Conservation (phyloP, 2,113 vertebrate genomes). For the Pollachius pollachius region DNA sequence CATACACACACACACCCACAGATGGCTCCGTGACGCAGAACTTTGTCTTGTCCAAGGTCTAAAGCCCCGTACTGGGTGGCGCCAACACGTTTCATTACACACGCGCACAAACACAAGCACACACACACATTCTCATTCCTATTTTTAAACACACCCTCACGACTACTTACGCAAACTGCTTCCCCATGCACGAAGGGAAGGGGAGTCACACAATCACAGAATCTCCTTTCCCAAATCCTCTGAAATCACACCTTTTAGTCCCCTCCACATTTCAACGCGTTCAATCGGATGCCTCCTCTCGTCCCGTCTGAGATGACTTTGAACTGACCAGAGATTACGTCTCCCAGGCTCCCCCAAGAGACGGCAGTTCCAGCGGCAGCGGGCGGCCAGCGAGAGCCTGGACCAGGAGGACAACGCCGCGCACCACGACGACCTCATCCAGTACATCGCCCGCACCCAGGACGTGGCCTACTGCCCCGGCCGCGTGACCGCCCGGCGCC, state of each 20-base stretch:
- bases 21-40: constrained; percentile 70
- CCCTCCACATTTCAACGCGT: constrained; percentile 3
- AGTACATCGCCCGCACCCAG: constrained; percentile 87
- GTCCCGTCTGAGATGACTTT: constrained; percentile 24
- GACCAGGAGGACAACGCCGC: constrained; percentile 84
- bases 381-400: constrained; percentile 94
- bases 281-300: neutral
- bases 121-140: constrained; percentile 12
- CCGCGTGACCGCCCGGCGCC: constrained; percentile 64
- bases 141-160: too few species aligned
- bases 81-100: constrained; percentile 26
- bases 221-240: constrained; percentile 5
- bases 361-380: constrained; percentile 92
- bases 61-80: constrained; percentile 31
- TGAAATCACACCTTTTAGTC: neutral
- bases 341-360: constrained; percentile 87
- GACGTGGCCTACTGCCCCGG: constrained; percentile 72
- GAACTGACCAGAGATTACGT: constrained; percentile 2
- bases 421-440: constrained; percentile 86
- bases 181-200: constrained; percentile 2
- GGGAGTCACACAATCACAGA: constrained; percentile 21
- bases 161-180: neutral
- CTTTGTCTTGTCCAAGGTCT: constrained; percentile 53
- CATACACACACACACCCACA: constrained; percentile 33
- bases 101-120: constrained; percentile 20